Evolutionary conservation across 2,888 invertebrate species (phyloP).

Genomic region (Caenorhabditis doughertyi): DNA sequence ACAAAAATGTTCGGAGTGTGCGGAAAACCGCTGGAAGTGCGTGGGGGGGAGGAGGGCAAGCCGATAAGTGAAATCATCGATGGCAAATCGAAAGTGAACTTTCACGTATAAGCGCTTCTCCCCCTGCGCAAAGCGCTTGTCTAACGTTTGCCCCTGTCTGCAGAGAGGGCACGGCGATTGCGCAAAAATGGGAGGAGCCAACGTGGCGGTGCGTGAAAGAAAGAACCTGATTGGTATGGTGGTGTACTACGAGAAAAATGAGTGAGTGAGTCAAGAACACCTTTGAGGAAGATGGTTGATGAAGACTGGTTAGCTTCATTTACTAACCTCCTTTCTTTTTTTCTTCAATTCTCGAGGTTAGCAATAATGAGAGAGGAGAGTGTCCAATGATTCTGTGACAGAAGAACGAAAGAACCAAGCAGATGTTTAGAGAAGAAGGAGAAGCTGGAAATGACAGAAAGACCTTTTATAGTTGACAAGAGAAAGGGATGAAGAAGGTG

Average conservation of each 20-base stretch:
- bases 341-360: conserved; percentile 36
- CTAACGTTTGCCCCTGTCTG: conserved; percentile 58
- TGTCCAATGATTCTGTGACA: conserved; percentile 34
- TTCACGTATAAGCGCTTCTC: conserved; percentile 42
- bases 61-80: conserved; percentile 60
- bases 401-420: conserved; percentile 15
- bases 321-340: conserved; percentile 22
- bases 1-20: conserved; percentile 46
- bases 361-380: conserved; percentile 33
- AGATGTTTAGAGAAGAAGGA: conserved; percentile 14
- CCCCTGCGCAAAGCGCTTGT: conserved; percentile 37
- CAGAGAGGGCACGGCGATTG: conserved; percentile 44
- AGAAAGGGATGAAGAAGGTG: neutral
- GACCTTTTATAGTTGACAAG: conserved; percentile 19
- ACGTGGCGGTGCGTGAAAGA: conserved; percentile 53
- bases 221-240: conserved; percentile 53
- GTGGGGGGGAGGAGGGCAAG: conserved; percentile 10
- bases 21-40: conserved; percentile 29
- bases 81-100: conserved; percentile 58
- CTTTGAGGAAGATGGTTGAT: conserved; percentile 22
- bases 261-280: conserved; percentile 54
- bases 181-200: conserved; percentile 45
- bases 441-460: conserved; percentile 12
- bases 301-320: conserved; percentile 48
- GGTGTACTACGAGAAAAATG: conserved; percentile 52